Evolutionary conservation across 2,888 invertebrate species (phyloP), one percentile per base, ranked within the genome.

Genomic region (Eurytoma adleriae): DNA sequence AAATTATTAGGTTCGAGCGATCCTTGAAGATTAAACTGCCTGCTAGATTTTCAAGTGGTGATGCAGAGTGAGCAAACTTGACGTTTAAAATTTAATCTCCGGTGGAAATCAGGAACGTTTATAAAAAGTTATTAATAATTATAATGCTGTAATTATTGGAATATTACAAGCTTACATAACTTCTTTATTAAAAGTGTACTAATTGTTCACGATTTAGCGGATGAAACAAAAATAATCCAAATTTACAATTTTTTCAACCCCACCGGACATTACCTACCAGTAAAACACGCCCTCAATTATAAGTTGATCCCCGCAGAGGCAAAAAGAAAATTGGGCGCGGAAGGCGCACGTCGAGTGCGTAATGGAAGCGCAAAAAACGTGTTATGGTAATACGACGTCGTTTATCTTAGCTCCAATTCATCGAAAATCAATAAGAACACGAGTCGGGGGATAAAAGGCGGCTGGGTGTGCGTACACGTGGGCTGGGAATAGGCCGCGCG

Each of bases 341-440:
- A 52, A 52, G 62, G 62, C 24, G 62, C 13, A 52, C 62, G 16
- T 40, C 40, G 40, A 5, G 40, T 40, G 40, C 40, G 16, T 48
- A 20, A 0, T 48, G 20, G 7, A 48, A 7, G 18, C 54, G 7
- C 52, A 20, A 68, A 30, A 61, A 78, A 71, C 78, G 59, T 78
- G 78, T 78, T 78, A 78, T 78, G 78, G 27, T 78, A 78, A 78
- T 78, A 13, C 10, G 16, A 54, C 1, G n/a, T 20, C 54, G 14
- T 78, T 72, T 68, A 61, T 72, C 54, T 52, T 16, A 40, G 27
- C 30, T 61, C 61, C 78, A 73, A 78, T 78, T 78, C 78, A 68
- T 73, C 78, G 67, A 18, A 24, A 72, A 78, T 67, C 67, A 72
- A 72, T 78, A 73, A 72, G 73, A 56, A 40, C 75, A 61, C 67